These are phyloP conservation scores for Centrocercus urophasianus DNA, from an alignment of 2,113 vertebrate genomes.

Conservation along the genomic window DNA sequence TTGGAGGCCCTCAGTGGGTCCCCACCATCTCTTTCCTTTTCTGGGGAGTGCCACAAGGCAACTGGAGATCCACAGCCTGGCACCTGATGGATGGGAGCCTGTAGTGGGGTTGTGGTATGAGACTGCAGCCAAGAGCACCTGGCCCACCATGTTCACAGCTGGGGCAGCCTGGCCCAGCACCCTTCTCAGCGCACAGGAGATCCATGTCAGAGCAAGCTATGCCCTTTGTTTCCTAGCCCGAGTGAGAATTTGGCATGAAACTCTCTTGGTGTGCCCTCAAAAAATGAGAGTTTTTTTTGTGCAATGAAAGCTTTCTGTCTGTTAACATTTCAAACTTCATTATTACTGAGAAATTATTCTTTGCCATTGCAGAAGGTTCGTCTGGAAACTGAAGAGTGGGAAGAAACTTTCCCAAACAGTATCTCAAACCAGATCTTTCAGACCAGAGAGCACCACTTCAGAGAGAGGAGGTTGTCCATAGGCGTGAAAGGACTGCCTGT, in stretches of 20 bases:
- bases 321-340: not conserved
- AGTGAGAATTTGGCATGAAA: accelerated
- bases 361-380: not conserved
- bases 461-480: not conserved
- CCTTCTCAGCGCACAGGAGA: accelerated
- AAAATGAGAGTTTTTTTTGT: not conserved
- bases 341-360: not conserved
- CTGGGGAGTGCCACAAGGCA: not conserved
- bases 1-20: not conserved
- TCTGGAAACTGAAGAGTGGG: not conserved
- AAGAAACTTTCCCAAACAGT: not conserved
- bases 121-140: not conserved
- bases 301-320: not conserved
- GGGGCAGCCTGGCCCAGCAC: not conserved
- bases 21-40: not conserved
- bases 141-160: accelerated
- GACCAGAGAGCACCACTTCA: not conserved
- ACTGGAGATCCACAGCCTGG: not conserved
- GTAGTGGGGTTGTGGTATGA: accelerated
- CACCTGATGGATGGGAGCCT: not conserved
- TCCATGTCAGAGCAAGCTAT: accelerated
- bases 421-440: not conserved
- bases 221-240: not conserved
- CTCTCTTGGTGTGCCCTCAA: not conserved
- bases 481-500: not conserved